Conservation (phyloP, 2,113 vertebrate species). For the Hucho hucho region DNA sequence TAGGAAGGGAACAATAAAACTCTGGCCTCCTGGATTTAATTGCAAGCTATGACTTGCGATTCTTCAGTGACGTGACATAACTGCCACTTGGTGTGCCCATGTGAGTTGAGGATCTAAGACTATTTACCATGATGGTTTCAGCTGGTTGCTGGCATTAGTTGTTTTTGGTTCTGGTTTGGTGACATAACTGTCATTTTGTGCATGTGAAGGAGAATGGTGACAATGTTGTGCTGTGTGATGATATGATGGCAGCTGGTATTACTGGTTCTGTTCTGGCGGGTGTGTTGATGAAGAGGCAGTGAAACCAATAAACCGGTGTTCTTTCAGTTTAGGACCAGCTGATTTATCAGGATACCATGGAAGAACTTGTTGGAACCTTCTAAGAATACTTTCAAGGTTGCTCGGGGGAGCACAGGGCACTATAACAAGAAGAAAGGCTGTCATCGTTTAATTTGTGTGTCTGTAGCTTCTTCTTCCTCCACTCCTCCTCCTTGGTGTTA, state of each 20-base stretch:
- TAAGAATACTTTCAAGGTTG: conserved; percentile 28
- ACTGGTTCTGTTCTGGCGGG: background rate
- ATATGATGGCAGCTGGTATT: background rate
- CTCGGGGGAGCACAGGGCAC: conserved; percentile 2
- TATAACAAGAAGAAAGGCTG: conserved; percentile 16
- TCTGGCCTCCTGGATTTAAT: conserved; percentile 21
- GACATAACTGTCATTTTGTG: background rate
- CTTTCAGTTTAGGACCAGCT: conserved; percentile 1
- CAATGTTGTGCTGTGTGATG: background rate
- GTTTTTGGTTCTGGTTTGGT: background rate
- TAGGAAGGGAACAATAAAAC: background rate
- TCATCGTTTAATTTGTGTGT: conserved; percentile 36
- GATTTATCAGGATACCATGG: background rate
- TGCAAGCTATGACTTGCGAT: conserved; percentile 4
- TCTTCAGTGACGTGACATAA: background rate
- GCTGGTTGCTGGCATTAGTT: background rate
- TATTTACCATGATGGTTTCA: background rate
- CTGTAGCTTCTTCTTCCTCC: background rate
- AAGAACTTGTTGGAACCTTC: conserved; percentile 8
- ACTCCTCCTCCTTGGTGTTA: conserved; percentile 19
- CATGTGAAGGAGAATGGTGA: background rate
- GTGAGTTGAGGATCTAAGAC: background rate
- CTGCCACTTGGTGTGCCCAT: background rate
- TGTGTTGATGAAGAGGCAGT: background rate
- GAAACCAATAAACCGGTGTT: conserved; percentile 34